Percentiles rank a stretch among this genome's conserved stretches.
Conservation (phyloP, 2,888 invertebrate genomes). For the Ichneumoninae sp. region DNA sequence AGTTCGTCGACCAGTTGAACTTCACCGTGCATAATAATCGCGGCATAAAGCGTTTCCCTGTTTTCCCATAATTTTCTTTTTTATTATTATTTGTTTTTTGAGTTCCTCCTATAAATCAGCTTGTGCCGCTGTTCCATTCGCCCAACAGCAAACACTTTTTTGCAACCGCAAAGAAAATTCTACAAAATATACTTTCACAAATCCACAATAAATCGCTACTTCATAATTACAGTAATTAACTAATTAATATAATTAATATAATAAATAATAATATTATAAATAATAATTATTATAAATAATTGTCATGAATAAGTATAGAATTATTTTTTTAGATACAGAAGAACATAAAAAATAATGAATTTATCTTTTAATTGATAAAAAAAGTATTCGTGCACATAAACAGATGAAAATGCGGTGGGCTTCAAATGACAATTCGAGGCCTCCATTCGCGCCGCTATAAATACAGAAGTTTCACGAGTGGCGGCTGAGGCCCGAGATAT, state of each 20-base stretch:
- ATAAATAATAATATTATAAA: no score
- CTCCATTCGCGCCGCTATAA: slow-evolving; percentile 53
- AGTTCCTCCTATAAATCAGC: neutral
- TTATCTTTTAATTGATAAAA: neutral
- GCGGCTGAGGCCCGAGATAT: slow-evolving; percentile 35
- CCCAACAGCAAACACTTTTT: slow-evolving; percentile 17
- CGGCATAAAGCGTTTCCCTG: slow-evolving; percentile 24
- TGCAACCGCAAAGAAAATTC: no score
- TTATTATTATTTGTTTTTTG: neutral
- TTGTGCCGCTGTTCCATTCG: neutral
- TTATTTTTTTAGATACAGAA: neutral
- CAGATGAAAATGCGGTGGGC: slow-evolving; percentile 14
- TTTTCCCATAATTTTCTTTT: neutral
- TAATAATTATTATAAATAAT: no score
- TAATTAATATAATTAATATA: no score
- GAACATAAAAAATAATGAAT: neutral
- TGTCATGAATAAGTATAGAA: no score
- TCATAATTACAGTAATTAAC: no score
- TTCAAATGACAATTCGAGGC: slow-evolving; percentile 26
- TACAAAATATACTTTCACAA: no score
- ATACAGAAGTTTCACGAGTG: slow-evolving; percentile 55
- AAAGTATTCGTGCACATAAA: slow-evolving; percentile 11
- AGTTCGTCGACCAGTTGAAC: slow-evolving; percentile 65
- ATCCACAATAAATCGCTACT: no score
- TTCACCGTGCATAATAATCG: slow-evolving; percentile 41